phyloP scores from a whole-genome alignment of 2,888 invertebrate genomes.

The Autographa gamma region DNA sequence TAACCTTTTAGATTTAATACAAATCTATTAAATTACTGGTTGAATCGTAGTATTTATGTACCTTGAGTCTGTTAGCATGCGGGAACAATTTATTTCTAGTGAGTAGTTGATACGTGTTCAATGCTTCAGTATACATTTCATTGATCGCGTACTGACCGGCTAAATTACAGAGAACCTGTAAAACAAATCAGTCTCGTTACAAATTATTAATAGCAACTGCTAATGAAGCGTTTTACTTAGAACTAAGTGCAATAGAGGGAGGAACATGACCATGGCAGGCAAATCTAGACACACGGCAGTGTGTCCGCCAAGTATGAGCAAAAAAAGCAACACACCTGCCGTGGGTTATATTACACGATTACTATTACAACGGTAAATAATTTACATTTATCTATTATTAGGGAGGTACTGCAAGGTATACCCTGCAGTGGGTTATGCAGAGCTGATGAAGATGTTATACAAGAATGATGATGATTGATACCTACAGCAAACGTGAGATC shows the following conservation, averaged over 20 bases:
- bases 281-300: too few relatives aligned
- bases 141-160: slow-evolving; percentile 98
- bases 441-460: not conserved
- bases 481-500: slow-evolving; percentile 98
- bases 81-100: slow-evolving; percentile 98
- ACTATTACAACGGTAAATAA: too few relatives aligned
- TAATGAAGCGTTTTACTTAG: too few relatives aligned
- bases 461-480: slow-evolving; percentile 22
- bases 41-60: slow-evolving; percentile 71
- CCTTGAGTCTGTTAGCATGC: slow-evolving; percentile 97
- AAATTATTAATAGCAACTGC: too few relatives aligned
- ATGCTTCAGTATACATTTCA: slow-evolving; percentile 98
- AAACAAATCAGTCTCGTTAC: slow-evolving; percentile 33
- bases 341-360: too few relatives aligned
- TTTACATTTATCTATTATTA: too few relatives aligned
- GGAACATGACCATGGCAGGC: too few relatives aligned
- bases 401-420: too few relatives aligned
- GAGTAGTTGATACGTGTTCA: slow-evolving; percentile 98
- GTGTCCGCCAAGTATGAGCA: too few relatives aligned
- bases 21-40: not conserved
- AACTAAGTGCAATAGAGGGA: too few relatives aligned
- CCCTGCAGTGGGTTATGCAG: too few relatives aligned
- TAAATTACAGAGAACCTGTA: slow-evolving; percentile 97
- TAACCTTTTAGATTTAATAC: not conserved
- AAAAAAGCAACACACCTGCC: too few relatives aligned